Evolutionary conservation across 2,797 vertebrate species (phyloP).

Genomic region (Lemur catta): DNA sequence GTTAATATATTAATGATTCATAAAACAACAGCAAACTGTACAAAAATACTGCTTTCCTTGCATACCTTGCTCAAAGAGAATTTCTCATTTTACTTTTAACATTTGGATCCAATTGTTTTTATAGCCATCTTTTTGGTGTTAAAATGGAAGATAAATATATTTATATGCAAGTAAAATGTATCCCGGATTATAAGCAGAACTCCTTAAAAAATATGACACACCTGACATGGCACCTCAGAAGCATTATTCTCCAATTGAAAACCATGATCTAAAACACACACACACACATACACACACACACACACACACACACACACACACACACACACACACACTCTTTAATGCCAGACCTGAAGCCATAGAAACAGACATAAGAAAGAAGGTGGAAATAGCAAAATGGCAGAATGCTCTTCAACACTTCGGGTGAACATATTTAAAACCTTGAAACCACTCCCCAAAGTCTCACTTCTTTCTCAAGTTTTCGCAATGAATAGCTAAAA

Average conservation of each 20-base stretch:
- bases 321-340: not conserved
- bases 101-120: not conserved
- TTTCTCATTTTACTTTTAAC: not conserved
- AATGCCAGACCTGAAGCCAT: not conserved
- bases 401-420: not conserved
- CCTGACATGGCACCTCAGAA: not conserved
- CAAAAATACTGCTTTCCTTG: not conserved
- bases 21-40: not conserved
- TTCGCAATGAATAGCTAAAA: slow-evolving; percentile 4
- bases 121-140: not conserved
- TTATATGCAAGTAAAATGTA: slow-evolving; percentile 15
- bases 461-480: not conserved
- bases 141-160: not conserved
- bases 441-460: not conserved
- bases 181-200: not conserved
- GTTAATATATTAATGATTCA: not conserved
- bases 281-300: not conserved
- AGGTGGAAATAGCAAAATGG: not conserved
- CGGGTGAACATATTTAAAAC: not conserved
- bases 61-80: not conserved
- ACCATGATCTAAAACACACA: not conserved
- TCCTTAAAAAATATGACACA: not conserved
- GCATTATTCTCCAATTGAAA: not conserved
- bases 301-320: not conserved
- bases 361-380: not conserved